Base-by-base conservation (phyloP, 2,888 invertebrate species). In the Drosophila meridionalis region DNA sequence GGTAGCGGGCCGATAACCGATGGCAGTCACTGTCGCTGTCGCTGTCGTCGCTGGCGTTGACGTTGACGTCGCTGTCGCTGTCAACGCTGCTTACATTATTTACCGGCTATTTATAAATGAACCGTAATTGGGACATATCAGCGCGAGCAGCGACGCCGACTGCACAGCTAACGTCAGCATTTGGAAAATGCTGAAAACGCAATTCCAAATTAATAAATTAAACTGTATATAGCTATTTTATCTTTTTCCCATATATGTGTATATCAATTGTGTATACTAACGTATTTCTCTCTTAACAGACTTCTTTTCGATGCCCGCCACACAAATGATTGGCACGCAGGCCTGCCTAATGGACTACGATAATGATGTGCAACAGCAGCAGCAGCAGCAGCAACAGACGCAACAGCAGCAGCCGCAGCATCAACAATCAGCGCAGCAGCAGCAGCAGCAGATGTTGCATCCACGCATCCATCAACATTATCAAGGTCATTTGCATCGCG, bases 401-500 rank as follows among this genome's bases (percentile, higher is more conserved):
- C 50, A 76, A 1, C 75, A 70, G 5, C 69, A 69, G 28, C 48
- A 60, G 20, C 76, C 4, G 6, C 45, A 48, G 3, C 76, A 74
- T 6, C 65, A 72, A 1, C 72, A 78, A 30, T 78, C 77, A 20
- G 69, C 73, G 40, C 77, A 74, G 5, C 75, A 64, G n/a, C 80
- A 73, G 34, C 77, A 74, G 6, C 76, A 63, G n/a, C 80, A 73
- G 42, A 76, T 80, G 45, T 70, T 71, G 34, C 74, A 74, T 65
- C 76, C 76, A 67, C 83, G 77, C 68, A 74, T 76, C 47, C 75
- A 78, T 73, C 87, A 85, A 74, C 85, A 89, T 76, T 92, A 91
- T 86, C 91, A 92, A 91, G 91, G 92, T 90, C 92, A 91, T 80
- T 91, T 92, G 85, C 91, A 92, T 87, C 91, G 92, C 83, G 81